Percentiles rank a stretch among this genome's conserved stretches.
These are phyloP conservation scores for Eristalinus sepulchralis DNA, from an alignment of 2,888 invertebrate species.

Conservation along the genomic window DNA sequence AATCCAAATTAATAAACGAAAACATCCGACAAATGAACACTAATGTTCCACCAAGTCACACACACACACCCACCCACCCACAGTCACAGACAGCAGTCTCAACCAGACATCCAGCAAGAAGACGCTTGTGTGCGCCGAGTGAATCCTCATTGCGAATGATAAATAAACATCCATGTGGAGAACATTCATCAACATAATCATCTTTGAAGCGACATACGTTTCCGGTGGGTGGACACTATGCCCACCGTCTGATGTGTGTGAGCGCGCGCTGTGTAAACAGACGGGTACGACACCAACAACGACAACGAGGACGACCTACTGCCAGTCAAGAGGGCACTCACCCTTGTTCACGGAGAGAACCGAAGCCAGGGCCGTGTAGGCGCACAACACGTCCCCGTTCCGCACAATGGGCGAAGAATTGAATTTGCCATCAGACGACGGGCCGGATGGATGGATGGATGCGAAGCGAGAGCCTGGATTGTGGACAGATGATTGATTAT, in stretches of 20 bases:
- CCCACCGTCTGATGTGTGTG: not conserved
- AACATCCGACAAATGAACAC: conserved; percentile 64
- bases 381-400: not conserved
- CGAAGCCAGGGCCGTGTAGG: conserved; percentile 18
- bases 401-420: conserved; percentile 20
- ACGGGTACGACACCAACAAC: not conserved
- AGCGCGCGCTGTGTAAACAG: conserved; percentile 1
- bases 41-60: conserved; percentile 43
- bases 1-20: conserved; percentile 69
- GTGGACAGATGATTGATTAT: conserved; percentile 61
- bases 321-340: conserved; percentile 31
- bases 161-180: conserved; percentile 63
- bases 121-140: conserved; percentile 14
- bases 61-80: not conserved
- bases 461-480: not conserved
- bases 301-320: conserved; percentile 3
- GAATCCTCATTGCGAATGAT: conserved; percentile 44
- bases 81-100: not conserved
- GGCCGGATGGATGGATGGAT: not conserved
- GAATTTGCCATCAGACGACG: conserved; percentile 47
- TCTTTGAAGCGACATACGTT: conserved; percentile 61
- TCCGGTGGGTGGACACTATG: conserved; percentile 37
- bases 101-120: too few relatives aligned
- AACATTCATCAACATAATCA: conserved; percentile 67
- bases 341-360: not conserved